Evolutionary conservation across 2,113 vertebrate species (phyloP).

Genomic region (Apus apus): DNA sequence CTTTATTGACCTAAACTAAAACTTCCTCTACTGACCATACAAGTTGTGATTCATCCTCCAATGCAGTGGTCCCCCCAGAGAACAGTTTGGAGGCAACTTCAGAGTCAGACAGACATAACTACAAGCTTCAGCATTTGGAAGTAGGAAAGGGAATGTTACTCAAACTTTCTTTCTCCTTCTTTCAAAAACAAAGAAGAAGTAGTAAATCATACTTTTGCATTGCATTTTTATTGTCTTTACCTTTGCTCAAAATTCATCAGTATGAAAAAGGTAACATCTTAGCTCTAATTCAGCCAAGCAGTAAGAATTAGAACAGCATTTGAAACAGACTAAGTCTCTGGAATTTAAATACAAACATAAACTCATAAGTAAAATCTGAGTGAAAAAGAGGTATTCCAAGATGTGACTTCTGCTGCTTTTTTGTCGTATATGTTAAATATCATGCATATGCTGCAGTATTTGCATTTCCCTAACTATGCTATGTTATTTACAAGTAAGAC

Average conservation of each 20-base stretch:
- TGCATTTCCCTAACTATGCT: background rate
- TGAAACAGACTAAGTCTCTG: background rate
- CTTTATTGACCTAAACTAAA: conserved; percentile 10
- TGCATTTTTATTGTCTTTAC: background rate
- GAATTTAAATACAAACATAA: background rate
- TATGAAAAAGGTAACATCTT: background rate
- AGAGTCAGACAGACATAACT: background rate
- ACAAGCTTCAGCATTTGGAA: background rate
- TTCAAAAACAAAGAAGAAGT: background rate
- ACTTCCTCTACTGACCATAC: background rate
- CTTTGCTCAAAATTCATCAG: background rate
- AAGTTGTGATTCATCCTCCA: background rate
- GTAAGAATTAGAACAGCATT: background rate
- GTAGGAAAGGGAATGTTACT: background rate
- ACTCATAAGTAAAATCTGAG: background rate
- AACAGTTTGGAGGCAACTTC: background rate
- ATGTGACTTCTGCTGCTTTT: background rate
- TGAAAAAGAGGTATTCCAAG: background rate
- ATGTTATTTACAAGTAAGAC: background rate
- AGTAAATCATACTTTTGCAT: background rate
- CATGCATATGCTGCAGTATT: background rate
- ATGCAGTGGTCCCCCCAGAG: background rate
- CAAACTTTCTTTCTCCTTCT: background rate
- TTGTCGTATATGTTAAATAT: background rate
- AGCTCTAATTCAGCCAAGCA: background rate